Base-by-base conservation (phyloP, 2,113 vertebrate species). In the Piprites chloris region DNA sequence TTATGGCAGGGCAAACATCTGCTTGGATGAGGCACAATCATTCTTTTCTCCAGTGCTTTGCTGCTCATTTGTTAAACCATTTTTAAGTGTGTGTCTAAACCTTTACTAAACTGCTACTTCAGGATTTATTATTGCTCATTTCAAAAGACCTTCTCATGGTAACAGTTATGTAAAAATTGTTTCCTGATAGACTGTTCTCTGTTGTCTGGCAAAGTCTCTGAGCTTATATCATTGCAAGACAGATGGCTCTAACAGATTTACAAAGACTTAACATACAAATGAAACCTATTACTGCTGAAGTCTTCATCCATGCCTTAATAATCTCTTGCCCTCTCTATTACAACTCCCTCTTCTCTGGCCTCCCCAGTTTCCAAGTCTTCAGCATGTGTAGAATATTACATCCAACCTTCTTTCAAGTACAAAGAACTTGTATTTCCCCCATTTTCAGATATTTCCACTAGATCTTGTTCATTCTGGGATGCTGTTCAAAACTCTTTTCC, bases 161-260 rank as follows among this genome's bases (percentile, higher is more conserved):
- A 96, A 96, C 84, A 95, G 92, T 97, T 97, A 91, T 76, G 82
- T 95, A 97, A 97, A 97, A 97, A 93, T 96, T 5, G 55, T 96
- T 97, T 97, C 96, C 96, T 93, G 88, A 95, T 96, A 94, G 94
- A 95, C 81, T 96, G 52, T 95, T 95, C 93, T 96, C 79, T 88
- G 80, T 61, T 95, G 73, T 95, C 92, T 97, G 97, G 96, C 96
- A 97, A 94, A 96, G 73, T 66, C 85, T 95, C 63, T 81, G 65
- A 28, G 18, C 79, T 97, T 97, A 87, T 96, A 97, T 96, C 94
- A 80, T 91, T 93, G 79, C 79, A 96, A 97, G 89, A 94, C 95
- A 97, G 92, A 97, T 97, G 96, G 73, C 91, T 97, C 87, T 90
- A 94, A 96, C 92, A 95, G 93, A 93, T 96, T 97, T 96, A 89